A percentile compares a stretch with the other conserved stretches of the same genome.
Evolutionary conservation across 2,888 invertebrate species (phyloP).

Genomic region (Ryuthela nishihirai): DNA sequence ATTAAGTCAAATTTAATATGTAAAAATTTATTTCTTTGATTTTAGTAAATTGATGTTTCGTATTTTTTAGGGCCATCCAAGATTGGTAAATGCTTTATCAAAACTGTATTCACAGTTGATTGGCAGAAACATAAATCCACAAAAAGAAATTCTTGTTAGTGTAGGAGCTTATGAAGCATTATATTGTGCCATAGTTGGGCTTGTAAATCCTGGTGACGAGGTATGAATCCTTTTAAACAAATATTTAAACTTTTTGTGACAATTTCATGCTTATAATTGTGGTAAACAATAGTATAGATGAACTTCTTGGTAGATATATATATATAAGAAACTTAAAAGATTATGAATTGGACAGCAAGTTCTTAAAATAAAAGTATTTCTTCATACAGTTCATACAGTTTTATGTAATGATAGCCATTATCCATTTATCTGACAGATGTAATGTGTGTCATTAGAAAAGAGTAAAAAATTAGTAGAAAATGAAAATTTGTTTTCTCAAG

Average conservation of each 20-base stretch:
- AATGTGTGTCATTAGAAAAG: no score
- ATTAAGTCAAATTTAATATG: not conserved
- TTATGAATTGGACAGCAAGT: no score
- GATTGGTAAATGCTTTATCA: conserved; percentile 76
- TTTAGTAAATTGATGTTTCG: not conserved
- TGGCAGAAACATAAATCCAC: conserved; percentile 71
- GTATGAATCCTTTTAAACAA: conserved; percentile 44
- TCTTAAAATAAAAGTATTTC: no score
- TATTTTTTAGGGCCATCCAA: conserved; percentile 74
- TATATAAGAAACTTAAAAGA: not conserved
- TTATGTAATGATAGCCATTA: no score
- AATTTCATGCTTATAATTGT: not conserved
- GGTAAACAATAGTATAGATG: not conserved
- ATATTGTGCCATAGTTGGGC: conserved; percentile 78
- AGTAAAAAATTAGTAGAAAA: no score
- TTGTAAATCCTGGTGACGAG: conserved; percentile 70
- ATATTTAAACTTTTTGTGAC: not conserved
- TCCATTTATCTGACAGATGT: no score
- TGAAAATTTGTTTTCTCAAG: no score
- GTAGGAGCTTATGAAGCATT: conserved; percentile 93
- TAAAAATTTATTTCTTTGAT: not conserved
- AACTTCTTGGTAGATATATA: not conserved
- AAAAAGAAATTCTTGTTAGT: conserved; percentile 82
- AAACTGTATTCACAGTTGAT: conserved; percentile 79
- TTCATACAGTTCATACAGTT: no score